Conservation (phyloP, 2,888 invertebrate species). For the Clusia tigrina region DNA sequence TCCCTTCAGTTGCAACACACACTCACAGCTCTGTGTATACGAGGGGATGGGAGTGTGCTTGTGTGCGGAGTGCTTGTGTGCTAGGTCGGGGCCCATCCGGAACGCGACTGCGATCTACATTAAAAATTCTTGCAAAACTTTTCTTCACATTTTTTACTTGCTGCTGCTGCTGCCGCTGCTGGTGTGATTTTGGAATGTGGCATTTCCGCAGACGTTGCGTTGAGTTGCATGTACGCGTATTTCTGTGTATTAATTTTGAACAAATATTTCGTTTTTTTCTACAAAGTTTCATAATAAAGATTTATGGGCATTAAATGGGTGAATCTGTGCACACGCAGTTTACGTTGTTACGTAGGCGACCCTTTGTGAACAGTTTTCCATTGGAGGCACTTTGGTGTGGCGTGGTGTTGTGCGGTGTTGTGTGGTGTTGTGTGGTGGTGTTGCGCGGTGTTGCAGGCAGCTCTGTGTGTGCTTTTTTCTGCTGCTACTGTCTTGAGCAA, state of each 20-base stretch:
- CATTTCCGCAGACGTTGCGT: neutral
- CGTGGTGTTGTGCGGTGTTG: too few relatives aligned
- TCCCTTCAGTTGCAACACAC: neutral
- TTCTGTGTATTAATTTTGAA: neutral
- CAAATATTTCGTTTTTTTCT: conserved; percentile 12
- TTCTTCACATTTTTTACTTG: neutral
- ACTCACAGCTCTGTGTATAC: neutral
- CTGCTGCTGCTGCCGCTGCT: neutral
- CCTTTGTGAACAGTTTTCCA: conserved; percentile 7
- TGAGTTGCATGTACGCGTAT: neutral
- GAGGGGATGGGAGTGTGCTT: neutral
- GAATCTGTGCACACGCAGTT: conserved; percentile 11
- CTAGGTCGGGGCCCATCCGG: too few relatives aligned
- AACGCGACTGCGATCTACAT: too few relatives aligned
- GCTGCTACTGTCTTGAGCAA: too few relatives aligned
- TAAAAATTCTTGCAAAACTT: conserved; percentile 4
- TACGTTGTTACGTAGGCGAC: conserved; percentile 26
- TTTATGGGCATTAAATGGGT: conserved; percentile 38
- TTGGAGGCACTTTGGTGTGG: too few relatives aligned
- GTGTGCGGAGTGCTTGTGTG: neutral
- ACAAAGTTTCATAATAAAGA: conserved; percentile 37
- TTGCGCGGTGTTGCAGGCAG: neutral
- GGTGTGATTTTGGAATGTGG: too few relatives aligned
- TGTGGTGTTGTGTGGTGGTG: too few relatives aligned
- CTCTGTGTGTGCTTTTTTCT: neutral